A percentile compares a stretch with the other conserved stretches of the same genome.
Conservation (phyloP, 2,113 vertebrate species). For the Australoheros scitulus region DNA sequence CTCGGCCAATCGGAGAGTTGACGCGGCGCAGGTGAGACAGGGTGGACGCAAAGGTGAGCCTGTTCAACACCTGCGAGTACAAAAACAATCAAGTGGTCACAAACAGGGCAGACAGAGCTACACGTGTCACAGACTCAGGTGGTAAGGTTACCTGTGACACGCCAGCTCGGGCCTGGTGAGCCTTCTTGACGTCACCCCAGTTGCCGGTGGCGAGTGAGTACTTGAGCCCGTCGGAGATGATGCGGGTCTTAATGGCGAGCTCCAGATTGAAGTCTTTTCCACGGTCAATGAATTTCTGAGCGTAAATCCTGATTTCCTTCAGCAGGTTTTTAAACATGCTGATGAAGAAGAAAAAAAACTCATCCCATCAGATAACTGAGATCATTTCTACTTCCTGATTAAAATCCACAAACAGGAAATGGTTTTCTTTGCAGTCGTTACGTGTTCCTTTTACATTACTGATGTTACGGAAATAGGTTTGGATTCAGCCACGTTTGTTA, state of each 20-base stretch:
- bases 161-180: conserved; percentile 96
- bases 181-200: conserved; percentile 99
- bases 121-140: background rate
- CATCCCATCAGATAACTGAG: background rate
- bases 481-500: too few species aligned
- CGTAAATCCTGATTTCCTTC: conserved; percentile 98
- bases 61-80: conserved; percentile 89
- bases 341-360: conserved; percentile 15
- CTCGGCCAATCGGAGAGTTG: conserved; percentile 96
- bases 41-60: conserved; percentile 95
- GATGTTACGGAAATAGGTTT: too few species aligned
- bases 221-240: conserved; percentile 97
- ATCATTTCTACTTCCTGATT: too few species aligned
- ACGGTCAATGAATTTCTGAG: conserved; percentile 97
- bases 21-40: conserved; percentile 94
- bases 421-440: too few species aligned
- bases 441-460: too few species aligned
- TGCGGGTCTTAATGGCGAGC: conserved; percentile 95
- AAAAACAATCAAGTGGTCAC: background rate
- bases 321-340: conserved; percentile 99
- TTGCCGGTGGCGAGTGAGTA: conserved; percentile 98
- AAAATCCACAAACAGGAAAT: too few species aligned
- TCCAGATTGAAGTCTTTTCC: conserved; percentile 99
- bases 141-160: conserved; percentile 89
- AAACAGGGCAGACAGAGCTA: background rate